phyloP scores from a whole-genome alignment of 2,797 vertebrate species.

The Dryobates pubescens region DNA sequence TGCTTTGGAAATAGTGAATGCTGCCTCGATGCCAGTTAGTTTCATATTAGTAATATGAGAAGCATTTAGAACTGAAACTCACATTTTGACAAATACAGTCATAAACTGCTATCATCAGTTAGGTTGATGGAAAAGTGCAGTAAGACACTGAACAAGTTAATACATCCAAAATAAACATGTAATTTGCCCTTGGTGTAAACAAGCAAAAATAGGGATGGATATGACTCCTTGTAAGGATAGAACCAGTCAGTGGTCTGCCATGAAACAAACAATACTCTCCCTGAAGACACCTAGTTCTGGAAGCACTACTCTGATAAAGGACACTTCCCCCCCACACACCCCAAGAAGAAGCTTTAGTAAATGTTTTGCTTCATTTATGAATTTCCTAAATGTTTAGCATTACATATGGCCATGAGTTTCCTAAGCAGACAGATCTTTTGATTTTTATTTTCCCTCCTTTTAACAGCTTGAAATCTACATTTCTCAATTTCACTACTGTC shows the following conservation, averaged over 20 bases:
- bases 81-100: conserved; percentile 39
- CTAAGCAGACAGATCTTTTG: background rate
- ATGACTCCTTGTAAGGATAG: background rate
- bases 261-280: background rate
- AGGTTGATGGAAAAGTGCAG: conserved; percentile 52
- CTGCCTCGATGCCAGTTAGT: conserved; percentile 18
- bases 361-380: background rate
- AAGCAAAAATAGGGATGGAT: conserved; percentile 31
- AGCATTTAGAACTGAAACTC: conserved; percentile 24
- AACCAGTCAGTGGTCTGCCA: background rate
- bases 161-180: conserved; percentile 61
- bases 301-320: background rate
- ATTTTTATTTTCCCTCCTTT: background rate
- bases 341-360: background rate
- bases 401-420: background rate
- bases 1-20: conserved; percentile 54
- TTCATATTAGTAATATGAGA: conserved; percentile 56
- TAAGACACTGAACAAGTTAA: conserved; percentile 24
- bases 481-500: background rate
- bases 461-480: background rate
- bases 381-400: background rate
- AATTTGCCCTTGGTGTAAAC: conserved; percentile 45
- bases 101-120: conserved; percentile 41
- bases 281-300: background rate
- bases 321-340: no score